Evolutionary conservation across 2,888 invertebrate species (phyloP).

Genomic region (Drosophila rellima): DNA sequence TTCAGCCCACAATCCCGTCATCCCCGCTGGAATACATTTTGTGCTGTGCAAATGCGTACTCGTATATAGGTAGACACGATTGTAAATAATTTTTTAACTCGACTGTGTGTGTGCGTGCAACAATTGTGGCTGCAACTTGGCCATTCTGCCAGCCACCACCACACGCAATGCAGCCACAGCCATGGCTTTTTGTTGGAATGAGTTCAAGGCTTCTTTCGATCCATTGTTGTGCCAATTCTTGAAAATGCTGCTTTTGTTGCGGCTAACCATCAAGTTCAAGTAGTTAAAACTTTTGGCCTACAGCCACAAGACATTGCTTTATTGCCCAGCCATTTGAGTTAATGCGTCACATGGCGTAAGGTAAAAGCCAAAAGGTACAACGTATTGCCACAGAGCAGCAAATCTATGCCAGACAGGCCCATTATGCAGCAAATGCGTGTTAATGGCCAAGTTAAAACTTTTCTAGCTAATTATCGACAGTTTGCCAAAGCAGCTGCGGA

Average conservation of each 20-base stretch:
- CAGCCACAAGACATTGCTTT: conserved; percentile 57
- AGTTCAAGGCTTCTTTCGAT: conserved; percentile 62
- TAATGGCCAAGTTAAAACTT: conserved; percentile 74
- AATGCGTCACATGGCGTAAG: conserved; percentile 46
- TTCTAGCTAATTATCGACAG: conserved; percentile 78
- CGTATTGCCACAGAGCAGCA: conserved; percentile 26
- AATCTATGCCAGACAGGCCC: conserved; percentile 68
- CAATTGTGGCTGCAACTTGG: conserved; percentile 74
- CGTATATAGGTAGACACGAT: conserved; percentile 30
- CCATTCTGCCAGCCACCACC: conserved; percentile 44
- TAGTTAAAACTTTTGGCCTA: conserved; percentile 42
- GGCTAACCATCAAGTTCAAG: conserved; percentile 53
- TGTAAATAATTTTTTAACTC: conserved; percentile 59
- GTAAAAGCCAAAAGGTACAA: conserved; percentile 31
- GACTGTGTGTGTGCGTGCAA: conserved; percentile 65
- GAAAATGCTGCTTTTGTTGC: conserved; percentile 27
- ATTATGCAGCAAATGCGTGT: conserved; percentile 74
- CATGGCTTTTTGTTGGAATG: conserved; percentile 29
- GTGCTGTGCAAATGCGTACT: conserved; percentile 26
- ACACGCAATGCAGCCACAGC: conserved; percentile 63
- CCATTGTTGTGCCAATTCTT: conserved; percentile 57
- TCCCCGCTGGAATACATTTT: conserved; percentile 36
- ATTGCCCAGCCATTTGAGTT: conserved; percentile 53
- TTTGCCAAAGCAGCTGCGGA: conserved; percentile 41
- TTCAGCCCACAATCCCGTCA: neutral